Base-by-base conservation (phyloP, 2,113 vertebrate genomes). In the Trinectes maculatus region DNA sequence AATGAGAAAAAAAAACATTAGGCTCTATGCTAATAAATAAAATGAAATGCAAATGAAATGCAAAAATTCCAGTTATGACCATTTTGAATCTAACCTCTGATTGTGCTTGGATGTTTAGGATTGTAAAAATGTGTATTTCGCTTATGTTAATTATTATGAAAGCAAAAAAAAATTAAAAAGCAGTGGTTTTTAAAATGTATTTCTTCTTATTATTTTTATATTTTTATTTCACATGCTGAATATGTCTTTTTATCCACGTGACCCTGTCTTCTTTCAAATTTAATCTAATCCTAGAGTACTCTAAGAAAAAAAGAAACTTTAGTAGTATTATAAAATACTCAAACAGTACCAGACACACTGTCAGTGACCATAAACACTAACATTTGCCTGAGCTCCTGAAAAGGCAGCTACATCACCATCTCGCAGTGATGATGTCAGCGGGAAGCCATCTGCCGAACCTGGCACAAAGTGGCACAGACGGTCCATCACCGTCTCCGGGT, bases 341-440 rank as follows among this genome's bases (percentile, higher is more conserved):
- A 53, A 16, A 3, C 8, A n/a, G n/a, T n/a, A n/a, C 43, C 71
- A 84, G 60, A 82, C 75, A 34, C 37, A 0, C 26, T 8, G 66
- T 76, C 71, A 63, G 55, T 29, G 59, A 28, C 29, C 13, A 36
- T 39, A 9, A 3, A 42, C 31, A 1, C 4, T 60, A 62, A 21
- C 31, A 24, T 46, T 6, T 15, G 39, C 37, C 39, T 26, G 43
- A 42, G 67, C 29, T 6, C 18, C 70, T 47, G 56, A 60, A 18
- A 52, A 0, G 22, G 37, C 51, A 46, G 60, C 77, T 37, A 13
- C 77, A 58, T 75, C 77, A 31, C 37, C 24, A 34, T 72, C 82
- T 79, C 63, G 31, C 55, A 57, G 51, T 48, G 69, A 82, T 85
- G 88, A 85, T 71, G 85, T 87, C 83, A 86, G 61, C n/a, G 53